Percentiles rank a stretch among this genome's conserved stretches.
These are phyloP conservation scores for Euphydryas editha DNA, from an alignment of 2,888 invertebrate genomes.

Conservation along the genomic window DNA sequence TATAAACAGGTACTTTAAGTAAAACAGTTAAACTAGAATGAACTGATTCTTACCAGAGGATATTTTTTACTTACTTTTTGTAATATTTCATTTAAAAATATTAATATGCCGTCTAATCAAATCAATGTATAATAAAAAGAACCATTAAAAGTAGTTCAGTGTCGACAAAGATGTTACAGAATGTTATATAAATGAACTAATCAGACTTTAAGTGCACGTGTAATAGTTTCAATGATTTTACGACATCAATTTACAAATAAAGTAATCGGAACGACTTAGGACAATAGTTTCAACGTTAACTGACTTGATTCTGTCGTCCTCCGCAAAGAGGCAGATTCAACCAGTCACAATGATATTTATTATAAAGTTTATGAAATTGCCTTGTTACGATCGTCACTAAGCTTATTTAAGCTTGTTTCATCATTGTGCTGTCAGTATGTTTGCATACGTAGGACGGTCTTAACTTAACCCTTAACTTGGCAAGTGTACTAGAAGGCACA, in stretches of 20 bases:
- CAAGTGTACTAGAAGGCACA: too few relatives aligned
- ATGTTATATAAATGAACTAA: too few relatives aligned
- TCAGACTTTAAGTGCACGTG: too few relatives aligned
- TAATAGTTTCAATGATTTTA: conserved; percentile 2
- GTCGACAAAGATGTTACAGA: too few relatives aligned
- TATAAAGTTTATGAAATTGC: conserved; percentile 44
- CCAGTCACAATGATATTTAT: conserved; percentile 42
- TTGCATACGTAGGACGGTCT: conserved; percentile 15
- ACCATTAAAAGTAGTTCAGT: too few relatives aligned
- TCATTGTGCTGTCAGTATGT: conserved; percentile 36
- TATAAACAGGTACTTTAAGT: neutral
- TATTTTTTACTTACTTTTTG: too few relatives aligned
- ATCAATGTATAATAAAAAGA: too few relatives aligned
- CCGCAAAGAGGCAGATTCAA: conserved; percentile 38
- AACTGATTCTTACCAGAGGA: neutral
- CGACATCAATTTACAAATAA: conserved; percentile 25
- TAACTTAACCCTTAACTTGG: too few relatives aligned
- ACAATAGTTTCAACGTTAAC: conserved; percentile 38
- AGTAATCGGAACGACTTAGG: conserved; percentile 31
- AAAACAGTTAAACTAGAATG: too few relatives aligned
- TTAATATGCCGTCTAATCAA: too few relatives aligned
- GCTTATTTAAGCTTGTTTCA: conserved; percentile 40
- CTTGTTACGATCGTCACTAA: conserved; percentile 41
- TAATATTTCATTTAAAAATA: too few relatives aligned
- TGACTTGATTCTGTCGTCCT: conserved; percentile 35